phyloP scores from a whole-genome alignment of 2,113 vertebrate genomes.

The Sorex fumeus region DNA sequence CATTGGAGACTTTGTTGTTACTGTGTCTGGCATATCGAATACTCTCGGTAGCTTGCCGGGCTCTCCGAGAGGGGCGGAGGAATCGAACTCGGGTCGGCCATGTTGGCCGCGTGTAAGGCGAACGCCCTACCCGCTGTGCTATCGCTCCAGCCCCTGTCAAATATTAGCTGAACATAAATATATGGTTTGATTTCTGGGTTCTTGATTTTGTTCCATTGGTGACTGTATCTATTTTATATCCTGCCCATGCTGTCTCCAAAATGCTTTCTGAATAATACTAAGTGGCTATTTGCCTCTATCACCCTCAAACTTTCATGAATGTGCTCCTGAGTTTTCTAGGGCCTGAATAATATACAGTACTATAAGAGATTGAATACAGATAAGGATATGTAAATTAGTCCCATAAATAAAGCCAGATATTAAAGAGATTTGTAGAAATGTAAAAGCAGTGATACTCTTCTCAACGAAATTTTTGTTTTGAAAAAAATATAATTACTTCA shows the following conservation, averaged over 20 bases:
- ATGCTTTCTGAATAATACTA: neutral
- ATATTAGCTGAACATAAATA: neutral
- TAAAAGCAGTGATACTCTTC: neutral
- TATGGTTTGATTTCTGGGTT: neutral
- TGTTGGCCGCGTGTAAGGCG: too few species aligned
- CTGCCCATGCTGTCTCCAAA: neutral
- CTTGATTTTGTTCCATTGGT: neutral
- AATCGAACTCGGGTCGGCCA: too few species aligned
- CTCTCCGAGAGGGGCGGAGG: too few species aligned
- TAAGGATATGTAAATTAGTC: neutral
- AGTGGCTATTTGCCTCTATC: neutral
- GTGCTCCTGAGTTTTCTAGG: neutral
- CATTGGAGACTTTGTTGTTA: too few species aligned
- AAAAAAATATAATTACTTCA: neutral
- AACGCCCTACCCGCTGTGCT: too few species aligned
- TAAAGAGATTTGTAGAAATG: too few species aligned
- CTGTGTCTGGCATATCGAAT: too few species aligned
- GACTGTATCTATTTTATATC: neutral
- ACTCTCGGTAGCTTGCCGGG: too few species aligned
- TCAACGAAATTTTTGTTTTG: neutral
- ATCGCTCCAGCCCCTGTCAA: too few species aligned
- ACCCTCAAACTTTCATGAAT: neutral
- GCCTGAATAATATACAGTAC: neutral
- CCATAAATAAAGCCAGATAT: too few species aligned
- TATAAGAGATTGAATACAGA: neutral